Evolutionary conservation across 30 jellyfish, hydroid and myxozoan species (phyloP), one percentile per base, ranked within the genome.

Genomic region (Aurelia sp.): DNA sequence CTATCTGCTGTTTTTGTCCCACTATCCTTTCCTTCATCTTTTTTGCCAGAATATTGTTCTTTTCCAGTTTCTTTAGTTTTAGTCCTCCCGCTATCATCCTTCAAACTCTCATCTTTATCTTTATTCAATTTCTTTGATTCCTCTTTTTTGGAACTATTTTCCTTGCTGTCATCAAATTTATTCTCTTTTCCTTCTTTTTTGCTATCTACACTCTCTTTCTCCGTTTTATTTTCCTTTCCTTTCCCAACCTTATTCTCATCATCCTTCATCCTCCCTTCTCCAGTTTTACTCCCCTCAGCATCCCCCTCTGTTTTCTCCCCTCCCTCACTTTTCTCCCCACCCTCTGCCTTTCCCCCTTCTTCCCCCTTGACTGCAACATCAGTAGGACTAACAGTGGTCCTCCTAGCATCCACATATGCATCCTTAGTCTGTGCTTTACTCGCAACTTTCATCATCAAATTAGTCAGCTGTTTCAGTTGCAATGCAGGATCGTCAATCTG

Each of bases 401-500:
- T 72, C 53, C 93, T 59, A 0, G 93, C 86, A 47, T 84, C 93
- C 19, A 72, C 93, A 30, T 35, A 59, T 1, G 75, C 87, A 37
- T 73, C 93, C 33, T 84, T 84, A n/a, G 85, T 57, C 65, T 82
- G 60, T 13, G 93, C 93, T 31, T 62, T 72, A 48, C 63, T 84
- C 62, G 93, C 93, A 5, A 72, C 84, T 60, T 62, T 84, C 87
- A 84, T 55, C 93, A 84, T 84, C 82, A 84, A 30, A 30, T 69
- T 51, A 1, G 93, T 81, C 87, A 84, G 22, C 35, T 84, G 86
- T 57, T 84, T 84, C 62, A 84, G 31, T 74, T 84, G 93, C 84
- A 37, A 3, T 37, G 93, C 93, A 0, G 93, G 93, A 62, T 84
- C 93, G 47, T 77, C 67, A 11, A 78, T 79, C 50, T 88, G 92